These are phyloP conservation scores for Pantelozetes paolii DNA, from an alignment of 2,888 invertebrate species.

Conservation along the genomic window DNA sequence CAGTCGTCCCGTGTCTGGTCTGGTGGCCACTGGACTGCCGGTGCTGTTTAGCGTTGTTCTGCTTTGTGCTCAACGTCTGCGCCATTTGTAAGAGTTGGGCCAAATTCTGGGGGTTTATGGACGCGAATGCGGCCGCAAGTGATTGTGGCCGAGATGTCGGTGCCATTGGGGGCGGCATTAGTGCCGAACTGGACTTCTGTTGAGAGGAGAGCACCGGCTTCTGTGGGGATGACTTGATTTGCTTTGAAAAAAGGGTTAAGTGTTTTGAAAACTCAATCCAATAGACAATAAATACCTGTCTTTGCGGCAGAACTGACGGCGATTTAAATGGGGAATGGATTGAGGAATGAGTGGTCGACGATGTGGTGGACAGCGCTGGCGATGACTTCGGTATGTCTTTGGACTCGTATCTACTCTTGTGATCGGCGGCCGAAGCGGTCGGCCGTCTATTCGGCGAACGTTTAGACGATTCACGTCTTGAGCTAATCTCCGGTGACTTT, in stretches of 20 bases:
- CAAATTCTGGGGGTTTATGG: conserved; percentile 28
- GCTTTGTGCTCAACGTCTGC: not conserved
- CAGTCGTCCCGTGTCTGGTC: not conserved
- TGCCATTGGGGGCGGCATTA: conserved; percentile 6
- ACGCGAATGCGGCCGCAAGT: conserved; percentile 24
- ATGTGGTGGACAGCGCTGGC: not conserved
- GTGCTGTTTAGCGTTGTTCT: not conserved
- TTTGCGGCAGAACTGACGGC: not conserved
- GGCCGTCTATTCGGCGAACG: not conserved
- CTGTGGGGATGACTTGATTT: not conserved
- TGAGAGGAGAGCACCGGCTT: not conserved
- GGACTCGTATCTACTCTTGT: not conserved
- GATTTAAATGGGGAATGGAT: conserved; percentile 22
- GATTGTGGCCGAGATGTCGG: not conserved
- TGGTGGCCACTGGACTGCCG: not conserved
- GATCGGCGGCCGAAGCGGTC: not conserved
- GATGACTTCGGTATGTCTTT: not conserved
- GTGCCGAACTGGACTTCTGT: not conserved
- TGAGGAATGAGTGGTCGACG: not conserved
- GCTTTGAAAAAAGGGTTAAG: not conserved
- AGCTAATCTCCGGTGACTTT: not conserved
- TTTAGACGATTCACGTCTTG: conserved; percentile 13
- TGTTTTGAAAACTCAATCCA: not conserved
- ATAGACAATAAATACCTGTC: conserved; percentile 8
- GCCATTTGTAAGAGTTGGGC: conserved; percentile 36